Evolutionary conservation across 2,113 vertebrate genomes (phyloP).

Genomic region (Mirounga angustirostris): DNA sequence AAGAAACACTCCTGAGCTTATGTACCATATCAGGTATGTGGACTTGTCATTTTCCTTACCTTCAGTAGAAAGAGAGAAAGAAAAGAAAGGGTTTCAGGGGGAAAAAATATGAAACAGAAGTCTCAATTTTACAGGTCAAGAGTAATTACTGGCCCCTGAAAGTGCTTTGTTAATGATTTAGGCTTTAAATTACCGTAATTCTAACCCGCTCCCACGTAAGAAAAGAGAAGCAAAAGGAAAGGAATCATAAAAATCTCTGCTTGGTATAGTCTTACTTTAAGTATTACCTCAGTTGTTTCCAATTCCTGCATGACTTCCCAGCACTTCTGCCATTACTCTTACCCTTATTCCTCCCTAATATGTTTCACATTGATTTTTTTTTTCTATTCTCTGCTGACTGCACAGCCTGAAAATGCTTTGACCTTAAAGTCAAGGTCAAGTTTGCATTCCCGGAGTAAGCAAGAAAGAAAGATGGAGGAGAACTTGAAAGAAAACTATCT

Average conservation of each 20-base stretch:
- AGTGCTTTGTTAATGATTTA: background rate
- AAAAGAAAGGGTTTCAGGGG: background rate
- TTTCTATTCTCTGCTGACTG: conserved; percentile 87
- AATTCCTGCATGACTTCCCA: conserved; percentile 84
- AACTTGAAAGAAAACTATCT: conserved; percentile 58
- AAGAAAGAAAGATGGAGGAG: conserved; percentile 75
- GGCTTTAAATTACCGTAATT: conserved; percentile 4
- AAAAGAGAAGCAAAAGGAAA: background rate
- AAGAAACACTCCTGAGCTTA: background rate
- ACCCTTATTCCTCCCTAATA: conserved; percentile 86
- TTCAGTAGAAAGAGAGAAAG: background rate
- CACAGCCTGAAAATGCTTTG: conserved; percentile 86
- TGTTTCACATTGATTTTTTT: conserved; percentile 87
- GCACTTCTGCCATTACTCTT: conserved; percentile 82
- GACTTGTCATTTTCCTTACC: background rate
- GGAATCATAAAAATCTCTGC: background rate
- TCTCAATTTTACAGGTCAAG: conserved; percentile 32
- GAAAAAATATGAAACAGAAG: background rate
- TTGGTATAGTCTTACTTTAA: conserved; percentile 3
- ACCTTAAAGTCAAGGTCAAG: conserved; percentile 90
- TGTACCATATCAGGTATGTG: background rate
- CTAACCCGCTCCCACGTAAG: background rate
- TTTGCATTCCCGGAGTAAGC: conserved; percentile 86
- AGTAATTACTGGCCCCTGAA: conserved; percentile 12
- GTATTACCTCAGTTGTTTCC: conserved; percentile 76